phyloP scores from a whole-genome alignment of 2,797 vertebrate species.

The Enteromius fasciolatus region DNA sequence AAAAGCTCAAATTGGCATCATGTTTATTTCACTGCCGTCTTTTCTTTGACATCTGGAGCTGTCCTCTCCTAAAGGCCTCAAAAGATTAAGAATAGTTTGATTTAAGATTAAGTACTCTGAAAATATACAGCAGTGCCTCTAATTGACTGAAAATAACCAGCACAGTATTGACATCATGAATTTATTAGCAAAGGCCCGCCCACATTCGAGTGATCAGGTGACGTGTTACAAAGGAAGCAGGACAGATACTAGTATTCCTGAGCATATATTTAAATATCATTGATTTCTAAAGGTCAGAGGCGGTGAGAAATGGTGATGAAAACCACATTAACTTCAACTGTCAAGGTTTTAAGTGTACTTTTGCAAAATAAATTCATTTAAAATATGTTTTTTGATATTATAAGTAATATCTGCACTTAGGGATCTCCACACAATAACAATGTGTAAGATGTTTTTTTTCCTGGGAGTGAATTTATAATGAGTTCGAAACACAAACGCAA shows the following conservation, averaged over 20 bases:
- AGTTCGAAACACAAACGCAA: not conserved
- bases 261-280: not conserved
- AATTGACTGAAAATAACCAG: slow-evolving; percentile 29
- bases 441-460: no score
- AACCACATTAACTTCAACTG: not conserved
- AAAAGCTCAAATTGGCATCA: not conserved
- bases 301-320: not conserved
- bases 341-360: not conserved
- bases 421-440: no score
- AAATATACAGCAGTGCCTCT: no score
- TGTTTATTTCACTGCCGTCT: not conserved
- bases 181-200: not conserved
- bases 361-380: not conserved
- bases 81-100: not conserved
- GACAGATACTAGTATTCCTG: not conserved
- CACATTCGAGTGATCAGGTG: not conserved
- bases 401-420: no score
- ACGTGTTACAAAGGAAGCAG: not conserved
- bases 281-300: not conserved
- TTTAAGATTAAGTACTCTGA: no score
- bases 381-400: not conserved
- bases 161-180: not conserved
- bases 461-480: no score
- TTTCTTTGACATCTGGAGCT: not conserved
- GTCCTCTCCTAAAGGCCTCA: not conserved